Base-by-base conservation (phyloP, 2,888 invertebrate species). In the Acrobasis repandana region DNA sequence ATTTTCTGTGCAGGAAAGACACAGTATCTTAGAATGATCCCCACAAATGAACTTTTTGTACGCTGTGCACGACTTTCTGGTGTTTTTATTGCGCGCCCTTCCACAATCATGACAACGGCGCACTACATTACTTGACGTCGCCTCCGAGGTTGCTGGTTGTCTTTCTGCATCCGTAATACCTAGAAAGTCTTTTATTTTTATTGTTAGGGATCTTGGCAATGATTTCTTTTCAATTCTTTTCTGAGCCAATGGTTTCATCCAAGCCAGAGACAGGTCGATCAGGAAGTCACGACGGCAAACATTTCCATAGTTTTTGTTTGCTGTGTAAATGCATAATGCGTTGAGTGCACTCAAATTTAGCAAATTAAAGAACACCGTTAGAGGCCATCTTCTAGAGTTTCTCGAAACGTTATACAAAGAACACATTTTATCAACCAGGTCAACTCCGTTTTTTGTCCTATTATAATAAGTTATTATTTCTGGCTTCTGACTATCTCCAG, bases 401-500 rank as follows among this genome's bases (percentile, higher is more conserved):
- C 61, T 33, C 9, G 58, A 52, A 2, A 61, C 58, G 10, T 9
- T 3, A 48, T 58, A 61, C 1, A 50, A 15, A 3, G 50, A 60
- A 38, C 60, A 63, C 59, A 72, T 60, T 61, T 72, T 63, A 58
- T 72, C 72, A 0, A 70, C 66, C 9, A 68, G 48, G 61, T 71
- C 68, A 11, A 70, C 67, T 8, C 69, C 67, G 54, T 43, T 60
- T 65, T 74, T 74, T 6, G 65, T 68, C 9, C n/a, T 18, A 48
- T 72, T 72, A 60, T 72, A 71, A 58, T 63, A 68, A 0, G 65
- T 63, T 38, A 71, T 67, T 16, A 71, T 71, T 63, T 71, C 65
- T 46, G 71, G 65, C 43, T 67, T 65, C 3, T 14, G 34, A 18
- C 51, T 38, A 8, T 67, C 62, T 11, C 61, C 64, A n/a, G 65